Base-by-base conservation (phyloP, 2,797 vertebrate genomes). In the Falco novaeseelandiae region DNA sequence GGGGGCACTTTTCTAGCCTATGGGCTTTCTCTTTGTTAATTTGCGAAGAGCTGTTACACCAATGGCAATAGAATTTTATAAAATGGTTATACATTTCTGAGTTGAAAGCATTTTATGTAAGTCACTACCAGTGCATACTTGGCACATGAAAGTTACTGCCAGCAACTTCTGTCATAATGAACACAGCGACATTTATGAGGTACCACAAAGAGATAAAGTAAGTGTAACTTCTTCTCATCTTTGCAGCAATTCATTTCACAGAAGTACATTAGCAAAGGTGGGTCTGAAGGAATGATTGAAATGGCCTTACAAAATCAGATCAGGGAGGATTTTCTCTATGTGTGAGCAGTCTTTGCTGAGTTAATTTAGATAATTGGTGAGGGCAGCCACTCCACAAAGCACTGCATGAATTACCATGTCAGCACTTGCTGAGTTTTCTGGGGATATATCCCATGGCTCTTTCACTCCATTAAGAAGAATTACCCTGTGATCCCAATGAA, bases 361-460 rank as follows among this genome's bases (percentile, higher is more conserved):
- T 94, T 87, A 91, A 93, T 94, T 90, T 66, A 62, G 52, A 42
- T 77, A 82, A 89, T 32, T 91, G 85, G 51, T 72, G 58, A 95
- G 57, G 36, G 73, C 80, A 93, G 54, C 18, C 71, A 54, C 58
- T 62, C 89, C 48, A 65, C 26, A 88, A 92, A 63, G 44, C 0
- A 0, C 70, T 83, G 8, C 58, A 17, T 32, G 46, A 91, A 49
- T 74, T 84, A 79, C 62, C 0, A 0, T 70, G 91, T 90, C 93
- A 93, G 85, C 70, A 84, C 83, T 96, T 95, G 85, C 86, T 82
- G 59, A 66, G 77, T 59, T 95, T 95, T 82, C 80, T 93, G 70
- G 66, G 70, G 55, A 54, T 74, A 40, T 70, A 87, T 76, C 80
- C 85, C 5, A 1, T 82, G 80, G 85, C 81, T 90, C 44, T 90